phyloP scores from a whole-genome alignment of 2,113 vertebrate genomes.

The Saiga tatarica region DNA sequence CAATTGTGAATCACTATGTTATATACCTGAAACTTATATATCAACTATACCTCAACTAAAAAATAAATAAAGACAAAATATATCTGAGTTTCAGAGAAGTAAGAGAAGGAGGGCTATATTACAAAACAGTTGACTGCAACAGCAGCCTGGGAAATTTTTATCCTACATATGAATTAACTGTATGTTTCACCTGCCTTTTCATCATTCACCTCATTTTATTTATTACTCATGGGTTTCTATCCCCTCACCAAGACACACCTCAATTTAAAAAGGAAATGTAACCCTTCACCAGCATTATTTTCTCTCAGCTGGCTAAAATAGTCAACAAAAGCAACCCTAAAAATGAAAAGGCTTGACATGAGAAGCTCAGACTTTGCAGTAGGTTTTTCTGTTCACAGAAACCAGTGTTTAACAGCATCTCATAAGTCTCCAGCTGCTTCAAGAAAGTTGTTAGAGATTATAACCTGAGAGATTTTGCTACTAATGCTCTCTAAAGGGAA shows the following conservation, averaged over 20 bases:
- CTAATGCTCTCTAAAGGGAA: not conserved
- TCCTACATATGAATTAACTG: not conserved
- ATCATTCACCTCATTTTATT: not conserved
- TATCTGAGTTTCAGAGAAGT: not conserved
- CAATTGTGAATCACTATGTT: not conserved
- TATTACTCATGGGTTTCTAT: not conserved
- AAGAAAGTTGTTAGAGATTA: not conserved
- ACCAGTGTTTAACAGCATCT: not conserved
- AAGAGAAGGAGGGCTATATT: not conserved
- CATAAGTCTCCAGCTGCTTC: not conserved
- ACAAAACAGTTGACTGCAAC: not conserved
- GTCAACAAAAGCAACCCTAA: not conserved
- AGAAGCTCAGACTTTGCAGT: not conserved
- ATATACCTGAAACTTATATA: not conserved
- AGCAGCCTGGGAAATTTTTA: not conserved
- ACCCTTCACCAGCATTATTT: not conserved
- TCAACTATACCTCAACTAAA: not conserved
- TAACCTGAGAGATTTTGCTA: not conserved
- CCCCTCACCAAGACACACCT: not conserved
- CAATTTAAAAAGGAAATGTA: slow-evolving; percentile 16
- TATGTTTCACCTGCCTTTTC: not conserved
- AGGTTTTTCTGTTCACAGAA: not conserved
- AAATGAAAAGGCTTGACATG: not conserved
- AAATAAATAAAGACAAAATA: not conserved
- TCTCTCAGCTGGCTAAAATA: not conserved